phyloP scores from a whole-genome alignment of 1,140 invertebrate genomes.

The Lasaia peninsularis region DNA sequence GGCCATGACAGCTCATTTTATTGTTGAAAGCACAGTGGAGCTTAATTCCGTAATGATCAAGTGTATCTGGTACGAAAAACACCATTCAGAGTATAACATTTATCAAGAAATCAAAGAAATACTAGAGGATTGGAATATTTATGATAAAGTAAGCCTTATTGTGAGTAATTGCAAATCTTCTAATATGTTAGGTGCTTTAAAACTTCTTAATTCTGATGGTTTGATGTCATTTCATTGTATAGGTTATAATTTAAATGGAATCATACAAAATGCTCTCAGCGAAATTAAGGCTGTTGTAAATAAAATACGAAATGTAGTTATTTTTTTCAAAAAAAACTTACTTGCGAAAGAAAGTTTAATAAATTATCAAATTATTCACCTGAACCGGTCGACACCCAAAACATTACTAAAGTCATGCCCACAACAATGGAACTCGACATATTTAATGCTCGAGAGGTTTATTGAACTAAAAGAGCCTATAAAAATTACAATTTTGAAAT shows the following conservation, averaged over 20 bases:
- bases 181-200: background rate
- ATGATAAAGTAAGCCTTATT: background rate
- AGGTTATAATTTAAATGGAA: background rate
- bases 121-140: background rate
- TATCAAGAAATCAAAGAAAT: background rate
- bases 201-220: background rate
- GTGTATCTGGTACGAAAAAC: background rate
- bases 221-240: background rate
- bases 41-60: background rate
- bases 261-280: background rate
- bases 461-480: background rate
- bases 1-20: background rate
- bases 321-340: background rate
- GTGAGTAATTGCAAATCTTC: background rate
- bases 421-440: background rate
- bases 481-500: background rate
- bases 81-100: background rate
- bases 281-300: background rate
- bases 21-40: background rate
- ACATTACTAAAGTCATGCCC: background rate
- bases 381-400: background rate
- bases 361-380: background rate
- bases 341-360: background rate
- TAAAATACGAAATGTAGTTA: background rate
- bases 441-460: background rate